phyloP scores from a whole-genome alignment of 2,797 vertebrate species.

The Thunnus albacares region DNA sequence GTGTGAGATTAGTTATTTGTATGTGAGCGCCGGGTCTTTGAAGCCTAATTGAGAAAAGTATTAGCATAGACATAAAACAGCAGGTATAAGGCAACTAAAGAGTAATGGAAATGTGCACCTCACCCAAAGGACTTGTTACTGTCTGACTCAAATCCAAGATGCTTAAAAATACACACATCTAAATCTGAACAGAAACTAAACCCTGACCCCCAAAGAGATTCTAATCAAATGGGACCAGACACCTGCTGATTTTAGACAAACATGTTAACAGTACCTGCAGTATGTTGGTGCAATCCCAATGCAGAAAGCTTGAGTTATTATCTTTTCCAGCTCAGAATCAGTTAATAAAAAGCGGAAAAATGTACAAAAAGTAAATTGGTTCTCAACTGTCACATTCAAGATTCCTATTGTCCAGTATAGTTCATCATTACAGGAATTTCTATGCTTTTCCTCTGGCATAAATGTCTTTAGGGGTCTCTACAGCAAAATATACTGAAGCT shows the following conservation, averaged over 20 bases:
- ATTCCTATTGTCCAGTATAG: not conserved
- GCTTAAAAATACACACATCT: not conserved
- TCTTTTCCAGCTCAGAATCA: not conserved
- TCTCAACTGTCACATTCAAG: constrained; percentile 12
- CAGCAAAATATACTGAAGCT: not conserved
- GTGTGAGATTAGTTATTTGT: constrained; percentile 12
- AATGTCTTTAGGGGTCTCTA: not conserved
- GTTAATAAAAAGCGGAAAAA: not conserved
- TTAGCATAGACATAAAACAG: constrained; percentile 31
- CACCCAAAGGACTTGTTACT: constrained; percentile 3
- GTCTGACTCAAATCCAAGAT: not conserved
- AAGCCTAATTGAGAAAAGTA: constrained; percentile 16
- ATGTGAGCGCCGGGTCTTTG: constrained; percentile 4
- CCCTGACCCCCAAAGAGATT: not conserved
- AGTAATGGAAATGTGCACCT: not conserved
- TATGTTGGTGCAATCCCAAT: not conserved
- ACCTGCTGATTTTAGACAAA: not conserved
- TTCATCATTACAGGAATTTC: constrained; percentile 6
- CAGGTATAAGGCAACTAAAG: constrained; percentile 3
- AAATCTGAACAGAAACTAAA: constrained; percentile 1
- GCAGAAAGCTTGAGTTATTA: not conserved
- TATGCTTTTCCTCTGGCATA: not conserved
- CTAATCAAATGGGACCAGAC: constrained; percentile 2
- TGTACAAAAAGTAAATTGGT: not conserved
- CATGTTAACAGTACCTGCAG: not conserved